Base-by-base conservation (phyloP, 53 echinoderm and acorn worm genomes). In the Mesocentrotus franciscanus region DNA sequence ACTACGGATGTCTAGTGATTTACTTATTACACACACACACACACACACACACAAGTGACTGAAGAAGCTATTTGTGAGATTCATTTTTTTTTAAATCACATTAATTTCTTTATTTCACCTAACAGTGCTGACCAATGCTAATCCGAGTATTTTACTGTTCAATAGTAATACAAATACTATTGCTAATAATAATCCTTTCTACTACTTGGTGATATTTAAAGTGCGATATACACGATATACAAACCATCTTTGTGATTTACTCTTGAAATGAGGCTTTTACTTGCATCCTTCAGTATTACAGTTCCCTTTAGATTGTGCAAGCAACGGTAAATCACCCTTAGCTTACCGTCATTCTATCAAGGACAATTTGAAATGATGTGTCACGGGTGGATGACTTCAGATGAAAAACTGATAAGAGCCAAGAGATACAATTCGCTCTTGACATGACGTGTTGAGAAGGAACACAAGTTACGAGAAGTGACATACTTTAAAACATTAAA, bases 401-500 rank as follows among this genome's bases (percentile, higher is more conserved):
- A 58, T 57, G 2, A 13, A 87, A 85, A 81, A 7, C 57, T 87
- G 87, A 84, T 84, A 84, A 42, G 34, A 49, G 84, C 9, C 1
- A 18, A 18, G 58, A 87, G 27, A 35, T 26, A 57, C 29, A 27
- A 29, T 29, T 87, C 26, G 11, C n/a, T 87, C 27, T 87, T 87
- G 26, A n/a, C 57, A 27, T 87, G 56, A 87, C 26, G 1, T 22
- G 12, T 27, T 4, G 27, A 57, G 58, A 27, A 22, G 29, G n/a
- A n/a, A 87, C 58, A 55, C 22, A 4, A 58, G 58, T 58, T 57
- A 29, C 58, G 27, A 27, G 58, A 87, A 87, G 87, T 87, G 87
- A 58, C 87, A 58, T 87, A 7, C n/a, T 57, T 87, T 87, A 59
- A 56, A 87, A 87, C 87, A 87, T 57, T 87, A 84, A 55, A 42